phyloP scores from a whole-genome alignment of 2,113 vertebrate genomes.

The Sturnira hondurensis region DNA sequence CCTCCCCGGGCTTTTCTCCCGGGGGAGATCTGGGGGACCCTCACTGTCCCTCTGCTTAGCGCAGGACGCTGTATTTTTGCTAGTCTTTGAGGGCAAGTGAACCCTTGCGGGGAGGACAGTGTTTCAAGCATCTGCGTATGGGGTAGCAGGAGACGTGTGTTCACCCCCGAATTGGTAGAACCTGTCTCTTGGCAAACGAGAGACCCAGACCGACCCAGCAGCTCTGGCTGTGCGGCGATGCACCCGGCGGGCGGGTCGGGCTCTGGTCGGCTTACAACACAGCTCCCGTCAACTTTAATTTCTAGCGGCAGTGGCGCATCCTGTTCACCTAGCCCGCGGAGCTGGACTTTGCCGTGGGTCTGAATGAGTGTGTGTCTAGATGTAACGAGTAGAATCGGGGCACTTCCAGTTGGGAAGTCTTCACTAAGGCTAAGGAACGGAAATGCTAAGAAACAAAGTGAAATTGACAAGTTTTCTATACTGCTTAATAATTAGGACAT shows the following conservation, averaged over 20 bases:
- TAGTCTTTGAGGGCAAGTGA: neutral
- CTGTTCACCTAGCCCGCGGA: neutral
- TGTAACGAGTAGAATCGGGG: neutral
- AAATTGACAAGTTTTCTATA: neutral
- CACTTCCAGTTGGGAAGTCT: neutral
- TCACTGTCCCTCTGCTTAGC: neutral
- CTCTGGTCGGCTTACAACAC: neutral
- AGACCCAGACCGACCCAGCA: neutral
- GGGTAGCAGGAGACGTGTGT: neutral
- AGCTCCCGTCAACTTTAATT: slow-evolving; percentile 42
- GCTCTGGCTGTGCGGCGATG: neutral
- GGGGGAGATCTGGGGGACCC: neutral
- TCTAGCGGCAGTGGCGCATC: neutral
- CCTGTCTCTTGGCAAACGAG: neutral
- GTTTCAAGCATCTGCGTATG: neutral
- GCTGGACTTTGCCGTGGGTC: neutral
- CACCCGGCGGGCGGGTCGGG: neutral
- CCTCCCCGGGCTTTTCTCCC: neutral
- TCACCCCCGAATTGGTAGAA: neutral
- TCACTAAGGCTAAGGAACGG: neutral
- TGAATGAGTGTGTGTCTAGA: neutral
- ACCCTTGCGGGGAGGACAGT: neutral
- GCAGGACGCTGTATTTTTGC: neutral
- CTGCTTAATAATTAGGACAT: neutral
- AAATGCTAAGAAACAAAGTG: neutral